A percentile compares a stretch with the other conserved stretches of the same genome.
Evolutionary conservation across 2,113 vertebrate genomes (phyloP).

Genomic region (Epinephelus fuscoguttatus): DNA sequence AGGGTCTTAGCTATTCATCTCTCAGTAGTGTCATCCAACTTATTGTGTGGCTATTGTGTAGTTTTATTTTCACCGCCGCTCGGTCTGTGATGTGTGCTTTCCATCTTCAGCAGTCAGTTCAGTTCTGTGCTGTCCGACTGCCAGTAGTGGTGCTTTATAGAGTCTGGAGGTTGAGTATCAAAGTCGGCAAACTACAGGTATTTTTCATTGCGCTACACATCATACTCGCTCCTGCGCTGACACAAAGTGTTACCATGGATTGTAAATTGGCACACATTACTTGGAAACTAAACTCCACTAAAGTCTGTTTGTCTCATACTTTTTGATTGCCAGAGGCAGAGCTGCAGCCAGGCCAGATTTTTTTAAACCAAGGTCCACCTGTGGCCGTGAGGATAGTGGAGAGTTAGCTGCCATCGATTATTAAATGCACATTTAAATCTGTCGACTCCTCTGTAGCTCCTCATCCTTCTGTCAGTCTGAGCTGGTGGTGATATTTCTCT

Average conservation of each 20-base stretch:
- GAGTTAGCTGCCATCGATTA: not conserved
- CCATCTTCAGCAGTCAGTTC: too few relatives aligned
- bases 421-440: slow-evolving; percentile 10
- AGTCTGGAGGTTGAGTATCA: not conserved
- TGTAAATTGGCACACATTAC: not conserved
- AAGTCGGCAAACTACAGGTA: not conserved
- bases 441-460: not conserved
- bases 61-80: too few relatives aligned
- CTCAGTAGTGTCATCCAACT: not conserved
- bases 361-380: not conserved
- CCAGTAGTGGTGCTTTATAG: not conserved
- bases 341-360: not conserved
- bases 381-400: not conserved
- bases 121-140: not conserved
- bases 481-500: not conserved
- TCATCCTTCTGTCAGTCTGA: not conserved
- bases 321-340: not conserved
- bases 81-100: too few relatives aligned
- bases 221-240: not conserved
- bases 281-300: too few relatives aligned
- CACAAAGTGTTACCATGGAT: not conserved
- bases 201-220: not conserved
- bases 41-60: not conserved
- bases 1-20: too few relatives aligned
- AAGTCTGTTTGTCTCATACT: not conserved